phyloP scores from a whole-genome alignment of 2,797 vertebrate species.

The Tragopan temminckii region DNA sequence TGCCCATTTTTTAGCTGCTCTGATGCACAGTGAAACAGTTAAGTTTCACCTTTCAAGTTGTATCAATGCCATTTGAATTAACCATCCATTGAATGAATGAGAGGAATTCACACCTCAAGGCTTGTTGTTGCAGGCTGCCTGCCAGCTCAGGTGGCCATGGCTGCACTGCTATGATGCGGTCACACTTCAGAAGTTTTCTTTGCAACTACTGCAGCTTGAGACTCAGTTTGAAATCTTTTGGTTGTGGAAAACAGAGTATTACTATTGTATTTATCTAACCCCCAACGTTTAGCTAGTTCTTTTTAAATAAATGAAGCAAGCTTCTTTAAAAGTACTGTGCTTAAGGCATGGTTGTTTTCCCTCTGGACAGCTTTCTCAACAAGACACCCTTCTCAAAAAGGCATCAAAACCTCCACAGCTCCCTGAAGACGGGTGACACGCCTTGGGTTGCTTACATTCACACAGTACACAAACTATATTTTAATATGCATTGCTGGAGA shows the following conservation, averaged over 20 bases:
- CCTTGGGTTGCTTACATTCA: not conserved
- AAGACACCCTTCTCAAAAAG: not conserved
- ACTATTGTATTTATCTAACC: not conserved
- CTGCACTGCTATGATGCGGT: not conserved
- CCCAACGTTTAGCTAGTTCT: not conserved
- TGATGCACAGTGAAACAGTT: not conserved
- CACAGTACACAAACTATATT: not conserved
- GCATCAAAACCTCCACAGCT: not conserved
- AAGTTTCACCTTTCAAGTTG: not conserved
- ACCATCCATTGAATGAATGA: slow-evolving; percentile 42
- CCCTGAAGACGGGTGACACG: not conserved
- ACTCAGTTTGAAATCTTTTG: not conserved
- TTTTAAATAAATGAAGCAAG: not conserved
- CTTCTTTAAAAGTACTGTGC: not conserved
- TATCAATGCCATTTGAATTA: slow-evolving; percentile 19
- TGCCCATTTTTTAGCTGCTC: not conserved
- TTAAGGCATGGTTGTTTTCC: not conserved
- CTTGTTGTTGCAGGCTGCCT: slow-evolving; percentile 6
- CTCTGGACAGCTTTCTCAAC: not conserved
- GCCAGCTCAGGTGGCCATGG: slow-evolving; percentile 36
- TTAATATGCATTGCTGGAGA: not conserved
- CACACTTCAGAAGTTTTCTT: not conserved
- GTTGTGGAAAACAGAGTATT: not conserved
- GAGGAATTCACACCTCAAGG: slow-evolving; percentile 60
- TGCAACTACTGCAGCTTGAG: not conserved